A percentile compares a stretch with the other conserved stretches of the same genome.
Evolutionary conservation across 1,140 invertebrate genomes (phyloP).

Genomic region (Episyrphus balteatus): DNA sequence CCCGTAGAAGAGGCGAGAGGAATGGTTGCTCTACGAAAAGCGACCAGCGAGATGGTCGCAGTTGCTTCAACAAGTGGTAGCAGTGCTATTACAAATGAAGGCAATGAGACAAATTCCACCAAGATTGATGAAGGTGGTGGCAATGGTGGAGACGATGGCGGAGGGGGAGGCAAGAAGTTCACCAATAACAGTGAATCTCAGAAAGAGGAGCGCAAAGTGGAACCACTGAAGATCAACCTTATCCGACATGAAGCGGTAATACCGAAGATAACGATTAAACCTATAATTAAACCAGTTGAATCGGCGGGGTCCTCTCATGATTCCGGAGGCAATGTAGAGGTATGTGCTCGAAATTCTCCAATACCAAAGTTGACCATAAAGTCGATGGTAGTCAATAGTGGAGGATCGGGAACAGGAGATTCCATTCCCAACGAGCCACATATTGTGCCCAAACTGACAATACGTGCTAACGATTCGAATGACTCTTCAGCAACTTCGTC

Average conservation of each 20-base stretch:
- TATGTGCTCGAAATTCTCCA: background rate
- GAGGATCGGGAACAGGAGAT: slow-evolving; percentile 1
- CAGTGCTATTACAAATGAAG: too few species aligned
- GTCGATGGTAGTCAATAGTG: slow-evolving; percentile 1
- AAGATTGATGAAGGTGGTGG: too few species aligned
- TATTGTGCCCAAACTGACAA: slow-evolving; percentile 33
- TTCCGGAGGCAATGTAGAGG: slow-evolving; percentile 25
- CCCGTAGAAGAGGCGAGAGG: too few species aligned
- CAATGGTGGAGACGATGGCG: too few species aligned
- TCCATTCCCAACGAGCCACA: slow-evolving; percentile 14
- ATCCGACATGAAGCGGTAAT: slow-evolving; percentile 3
- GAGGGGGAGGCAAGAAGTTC: too few species aligned
- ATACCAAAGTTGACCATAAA: slow-evolving; percentile 9
- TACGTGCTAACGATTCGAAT: slow-evolving; percentile 19
- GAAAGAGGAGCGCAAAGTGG: slow-evolving; percentile 10
- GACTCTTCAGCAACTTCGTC: slow-evolving; percentile 15
- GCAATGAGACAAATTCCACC: too few species aligned
- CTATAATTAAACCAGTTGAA: slow-evolving; percentile 14
- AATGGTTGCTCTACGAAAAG: too few species aligned
- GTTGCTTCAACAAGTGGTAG: too few species aligned
- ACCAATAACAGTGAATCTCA: background rate
- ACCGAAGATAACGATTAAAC: slow-evolving; percentile 14
- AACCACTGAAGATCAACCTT: slow-evolving; percentile 15
- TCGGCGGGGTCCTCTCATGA: slow-evolving; percentile 23
- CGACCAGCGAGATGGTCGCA: too few species aligned